These are phyloP conservation scores for Ochotona princeps DNA, from an alignment of 2,113 vertebrate genomes.

Conservation along the genomic window DNA sequence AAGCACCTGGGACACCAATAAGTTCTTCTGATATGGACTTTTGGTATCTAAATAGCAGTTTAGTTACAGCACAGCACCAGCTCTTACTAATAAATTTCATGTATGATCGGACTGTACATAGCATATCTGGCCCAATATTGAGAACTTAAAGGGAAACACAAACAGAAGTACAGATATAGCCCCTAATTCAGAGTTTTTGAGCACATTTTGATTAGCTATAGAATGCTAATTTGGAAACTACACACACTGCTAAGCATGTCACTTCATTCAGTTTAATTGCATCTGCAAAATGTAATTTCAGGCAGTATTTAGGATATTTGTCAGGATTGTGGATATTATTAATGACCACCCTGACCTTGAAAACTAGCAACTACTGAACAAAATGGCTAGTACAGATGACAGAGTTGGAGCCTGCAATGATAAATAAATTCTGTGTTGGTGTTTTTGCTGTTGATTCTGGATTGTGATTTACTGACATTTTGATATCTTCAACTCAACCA, in stretches of 20 bases:
- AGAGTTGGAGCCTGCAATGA: background rate
- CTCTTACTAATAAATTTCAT: slow-evolving; percentile 1
- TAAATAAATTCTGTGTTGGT: slow-evolving; percentile 17
- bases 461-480: slow-evolving; percentile 62
- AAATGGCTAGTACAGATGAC: background rate
- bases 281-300: background rate
- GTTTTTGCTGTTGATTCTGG: background rate
- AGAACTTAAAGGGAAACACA: background rate
- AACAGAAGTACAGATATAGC: background rate
- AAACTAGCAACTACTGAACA: background rate
- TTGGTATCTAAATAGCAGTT: too few relatives aligned
- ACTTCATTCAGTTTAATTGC: slow-evolving; percentile 1
- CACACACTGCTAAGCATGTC: background rate
- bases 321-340: background rate
- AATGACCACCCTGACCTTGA: slow-evolving; percentile 14
- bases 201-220: background rate
- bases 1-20: too few relatives aligned
- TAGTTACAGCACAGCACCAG: background rate
- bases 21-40: too few relatives aligned
- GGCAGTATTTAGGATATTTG: background rate
- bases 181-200: background rate
- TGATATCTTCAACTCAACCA: slow-evolving; percentile 37
- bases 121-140: background rate
- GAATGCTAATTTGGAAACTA: background rate
- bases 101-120: background rate